These are phyloP conservation scores for Sula dactylatra DNA, from an alignment of 2,113 vertebrate species.

Conservation along the genomic window DNA sequence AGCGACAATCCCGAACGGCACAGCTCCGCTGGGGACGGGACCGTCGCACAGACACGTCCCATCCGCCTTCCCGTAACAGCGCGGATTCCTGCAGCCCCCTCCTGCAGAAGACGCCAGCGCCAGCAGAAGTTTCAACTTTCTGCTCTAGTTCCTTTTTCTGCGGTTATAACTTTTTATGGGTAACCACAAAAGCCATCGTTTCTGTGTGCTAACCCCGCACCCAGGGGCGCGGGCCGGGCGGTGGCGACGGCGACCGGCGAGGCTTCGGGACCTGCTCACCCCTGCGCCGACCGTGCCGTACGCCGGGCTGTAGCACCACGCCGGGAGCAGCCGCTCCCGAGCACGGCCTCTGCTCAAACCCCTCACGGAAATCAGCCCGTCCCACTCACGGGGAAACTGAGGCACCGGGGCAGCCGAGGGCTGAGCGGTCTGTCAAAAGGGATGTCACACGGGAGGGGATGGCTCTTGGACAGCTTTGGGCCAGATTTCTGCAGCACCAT, in stretches of 20 bases:
- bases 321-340: accelerated
- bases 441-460: neutral
- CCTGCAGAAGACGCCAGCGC: neutral
- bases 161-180: neutral
- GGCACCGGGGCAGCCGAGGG: neutral
- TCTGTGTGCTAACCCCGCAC: neutral
- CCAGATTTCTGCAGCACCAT: neutral
- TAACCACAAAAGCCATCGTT: constrained; percentile 26
- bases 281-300: neutral
- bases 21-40: neutral
- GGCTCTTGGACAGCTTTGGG: neutral
- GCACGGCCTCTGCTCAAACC: neutral
- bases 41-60: accelerated
- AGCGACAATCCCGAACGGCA: accelerated
- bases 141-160: constrained; percentile 7
- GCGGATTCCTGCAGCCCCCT: neutral
- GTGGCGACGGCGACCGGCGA: accelerated
- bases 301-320: neutral
- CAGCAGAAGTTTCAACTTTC: neutral
- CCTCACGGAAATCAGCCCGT: neutral
- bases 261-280: accelerated
- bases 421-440: neutral
- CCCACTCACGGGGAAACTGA: neutral
- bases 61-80: neutral
- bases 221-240: accelerated